Conservation (phyloP, 2,888 invertebrate species). For the Troides oblongomaculatus region DNA sequence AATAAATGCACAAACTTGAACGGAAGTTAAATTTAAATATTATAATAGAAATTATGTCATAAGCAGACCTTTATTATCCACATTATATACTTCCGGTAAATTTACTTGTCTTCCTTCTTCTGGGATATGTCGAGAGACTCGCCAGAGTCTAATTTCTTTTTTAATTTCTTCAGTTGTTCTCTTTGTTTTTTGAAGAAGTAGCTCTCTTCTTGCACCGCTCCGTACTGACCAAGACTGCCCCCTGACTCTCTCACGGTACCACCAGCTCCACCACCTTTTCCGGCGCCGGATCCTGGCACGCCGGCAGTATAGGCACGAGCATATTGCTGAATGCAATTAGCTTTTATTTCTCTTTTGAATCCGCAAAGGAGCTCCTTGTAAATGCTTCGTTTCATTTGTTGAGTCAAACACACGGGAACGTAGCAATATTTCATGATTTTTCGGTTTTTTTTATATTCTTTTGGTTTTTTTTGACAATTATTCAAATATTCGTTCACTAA, state of each 20-base stretch:
- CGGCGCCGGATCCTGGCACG: conserved; percentile 53
- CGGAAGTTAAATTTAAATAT: neutral
- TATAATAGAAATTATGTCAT: no score
- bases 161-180: conserved; percentile 53
- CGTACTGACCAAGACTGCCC: conserved; percentile 54
- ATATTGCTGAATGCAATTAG: no score
- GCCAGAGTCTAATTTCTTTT: conserved; percentile 45
- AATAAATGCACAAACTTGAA: neutral
- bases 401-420: neutral
- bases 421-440: conserved; percentile 18
- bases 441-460: neutral
- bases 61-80: no score
- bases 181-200: conserved; percentile 58
- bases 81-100: neutral
- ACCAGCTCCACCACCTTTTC: conserved; percentile 57
- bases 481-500: neutral
- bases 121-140: conserved; percentile 32
- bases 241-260: conserved; percentile 57
- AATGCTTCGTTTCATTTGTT: conserved; percentile 2
- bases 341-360: neutral
- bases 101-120: conserved; percentile 35
- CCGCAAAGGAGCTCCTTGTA: neutral
- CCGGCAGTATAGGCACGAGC: conserved; percentile 29
- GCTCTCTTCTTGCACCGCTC: conserved; percentile 58
- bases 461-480: neutral